Evolutionary conservation across 2,888 invertebrate species (phyloP), one percentile per base, ranked within the genome.

Genomic region (Hetaerina titia): DNA sequence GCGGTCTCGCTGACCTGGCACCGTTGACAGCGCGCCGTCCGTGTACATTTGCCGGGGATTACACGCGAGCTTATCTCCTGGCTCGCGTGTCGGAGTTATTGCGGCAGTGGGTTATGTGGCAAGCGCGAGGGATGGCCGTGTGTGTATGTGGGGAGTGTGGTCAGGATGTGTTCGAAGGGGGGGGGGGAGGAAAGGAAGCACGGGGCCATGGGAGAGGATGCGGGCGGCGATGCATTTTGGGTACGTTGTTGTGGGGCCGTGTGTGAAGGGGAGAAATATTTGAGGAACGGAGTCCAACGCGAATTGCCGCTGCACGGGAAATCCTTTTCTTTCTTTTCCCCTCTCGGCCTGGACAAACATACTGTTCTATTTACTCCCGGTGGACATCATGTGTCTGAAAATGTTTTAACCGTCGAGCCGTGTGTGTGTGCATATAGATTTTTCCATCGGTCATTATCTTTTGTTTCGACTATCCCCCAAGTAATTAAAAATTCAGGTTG

Each of bases 21-120:
- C 11, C 81, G 81, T 31, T 81, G 81, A 81, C 81, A 81, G 25
- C 81, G 81, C 69, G n/a, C 69, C 8, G 81, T 15, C 81, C 25
- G 31, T 25, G 81, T 25, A 81, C 81, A 81, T 81, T 11, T 81
- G 81, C 31, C 25, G 31, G 31, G 81, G 81, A 81, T 81, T 81
- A 81, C 81, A 31, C 31, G 19, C 81, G 81, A 81, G 81, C 81
- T 81, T 81, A 81, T 81, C 81, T 31, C 25, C 25, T 31, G 81
- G 25, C 60, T 31, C 25, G 81, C 81, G 81, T 81, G 81, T 81
- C 81, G 81, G 81, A 81, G 31, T 81, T 81, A 81, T 81, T 81
- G 81, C 81, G 81, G 22, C 69, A 69, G 9, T n/a, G 69, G 69
- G 45, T 45, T 45, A 45, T 45, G 45, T 45, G 45, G 45, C 45